Base-by-base conservation (phyloP, 1,140 invertebrate species). In the Chlorops oryzae region DNA sequence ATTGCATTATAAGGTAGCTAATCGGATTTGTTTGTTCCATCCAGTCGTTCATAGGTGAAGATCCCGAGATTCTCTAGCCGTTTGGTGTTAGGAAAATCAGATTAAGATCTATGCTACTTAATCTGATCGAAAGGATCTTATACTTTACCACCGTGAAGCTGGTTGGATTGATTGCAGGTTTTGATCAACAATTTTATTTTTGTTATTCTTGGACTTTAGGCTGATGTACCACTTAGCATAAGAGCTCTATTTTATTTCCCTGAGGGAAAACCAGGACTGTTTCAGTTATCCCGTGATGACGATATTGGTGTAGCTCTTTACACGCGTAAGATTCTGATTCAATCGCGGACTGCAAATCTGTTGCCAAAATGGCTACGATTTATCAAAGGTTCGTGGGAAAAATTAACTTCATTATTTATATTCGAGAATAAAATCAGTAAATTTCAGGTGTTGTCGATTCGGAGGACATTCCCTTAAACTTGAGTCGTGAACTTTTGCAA, bases 381-480 rank as follows among this genome's bases (percentile, higher is more conserved):
- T 74, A 74, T 96, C 2, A 96, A 86, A 90, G 87, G 51, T 86
- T n/a, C n/a, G n/a, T n/a, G n/a, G n/a, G n/a, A n/a, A 72, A 48
- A 44, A 32, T 18, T 34, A n/a, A 5, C 15, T n/a, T 10, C 10
- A 23, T 21, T 47, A 5, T 9, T 15, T 27, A 20, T 20, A 32
- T n/a, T n/a, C n/a, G n/a, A n/a, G n/a, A n/a, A 47, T 28, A 35
- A 27, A 51, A 49, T 47, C 21, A 22, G 15, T 32, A 32, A 25
- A 47, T 23, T 41, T 17, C 22, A 52, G 51, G 95, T 69, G 93
- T 98, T 21, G 91, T 98, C 7, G 95, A 98, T 76, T 96, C 91
- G 5, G 95, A 98, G 78, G 95, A 98, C 67, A 97, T 98, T 78
- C 96, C 95, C 9, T 77, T 98, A 17, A 98, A 98, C 81, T 78